A percentile compares a stretch with the other conserved stretches of the same genome.
Evolutionary conservation across 1,140 invertebrate genomes (phyloP).

Genomic region (Meloidogyne chitwoodi): DNA sequence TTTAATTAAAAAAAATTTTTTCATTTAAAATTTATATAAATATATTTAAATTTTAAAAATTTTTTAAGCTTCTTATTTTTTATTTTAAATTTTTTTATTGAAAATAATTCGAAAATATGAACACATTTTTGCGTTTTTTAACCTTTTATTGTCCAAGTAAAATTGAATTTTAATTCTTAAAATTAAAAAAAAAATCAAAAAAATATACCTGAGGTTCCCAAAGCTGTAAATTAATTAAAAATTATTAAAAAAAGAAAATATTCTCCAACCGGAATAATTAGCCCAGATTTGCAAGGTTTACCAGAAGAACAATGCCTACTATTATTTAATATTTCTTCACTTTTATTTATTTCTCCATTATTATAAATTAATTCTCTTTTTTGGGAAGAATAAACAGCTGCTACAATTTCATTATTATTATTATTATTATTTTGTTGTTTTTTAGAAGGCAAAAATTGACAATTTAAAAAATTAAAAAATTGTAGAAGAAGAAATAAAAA

Average conservation of each 20-base stretch:
- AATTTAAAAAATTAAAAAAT: conserved; percentile 6
- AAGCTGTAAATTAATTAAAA: neutral
- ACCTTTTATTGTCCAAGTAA: neutral
- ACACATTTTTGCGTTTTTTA: too few relatives aligned
- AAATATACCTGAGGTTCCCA: neutral
- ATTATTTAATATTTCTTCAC: neutral
- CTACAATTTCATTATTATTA: neutral
- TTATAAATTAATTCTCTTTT: conserved; percentile 7
- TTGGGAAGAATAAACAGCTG: conserved; percentile 6
- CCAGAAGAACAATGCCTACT: conserved; percentile 25
- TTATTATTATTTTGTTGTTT: neutral
- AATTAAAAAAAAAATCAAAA: neutral
- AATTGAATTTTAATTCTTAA: neutral
- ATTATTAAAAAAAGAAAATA: conserved; percentile 67
- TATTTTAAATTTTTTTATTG: too few relatives aligned
- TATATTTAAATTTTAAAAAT: too few relatives aligned
- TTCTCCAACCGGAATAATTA: conserved; percentile 76
- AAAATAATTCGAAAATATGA: too few relatives aligned
- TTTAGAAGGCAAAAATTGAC: neutral
- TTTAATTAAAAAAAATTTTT: too few relatives aligned
- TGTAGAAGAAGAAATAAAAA: neutral
- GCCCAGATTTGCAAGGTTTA: conserved; percentile 70
- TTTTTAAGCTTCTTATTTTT: too few relatives aligned
- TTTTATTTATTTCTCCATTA: neutral
- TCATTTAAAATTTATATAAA: too few relatives aligned